Percentiles rank a stretch among this genome's conserved stretches.
Conservation (phyloP, 2,888 invertebrate genomes). For the Perizoma flavofasciatum region DNA sequence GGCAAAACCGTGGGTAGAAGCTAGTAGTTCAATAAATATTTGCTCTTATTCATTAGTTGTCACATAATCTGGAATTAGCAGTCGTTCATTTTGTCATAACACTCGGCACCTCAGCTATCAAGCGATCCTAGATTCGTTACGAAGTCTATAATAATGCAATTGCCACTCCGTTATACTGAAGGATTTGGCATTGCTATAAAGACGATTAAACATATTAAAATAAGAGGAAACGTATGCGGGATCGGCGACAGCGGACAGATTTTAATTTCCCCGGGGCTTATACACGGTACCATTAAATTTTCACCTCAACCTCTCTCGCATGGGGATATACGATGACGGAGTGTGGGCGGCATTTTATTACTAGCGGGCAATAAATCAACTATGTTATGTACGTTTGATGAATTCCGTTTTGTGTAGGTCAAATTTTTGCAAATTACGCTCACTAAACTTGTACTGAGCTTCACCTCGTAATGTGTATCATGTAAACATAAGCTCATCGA, state of each 20-base stretch:
- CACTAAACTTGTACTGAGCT: too few species aligned
- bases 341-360: slow-evolving; percentile 21
- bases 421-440: background rate
- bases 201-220: slow-evolving; percentile 35
- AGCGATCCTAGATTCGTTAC: too few species aligned
- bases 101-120: too few species aligned
- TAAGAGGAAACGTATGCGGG: slow-evolving; percentile 18
- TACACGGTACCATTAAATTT: slow-evolving; percentile 24
- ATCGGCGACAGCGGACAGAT: slow-evolving; percentile 28
- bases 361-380: slow-evolving; percentile 24
- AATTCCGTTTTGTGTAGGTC: slow-evolving; percentile 5
- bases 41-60: too few species aligned
- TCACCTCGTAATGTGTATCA: too few species aligned
- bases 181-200: slow-evolving; percentile 4
- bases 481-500: too few species aligned
- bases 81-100: too few species aligned
- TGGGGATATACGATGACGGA: slow-evolving; percentile 21
- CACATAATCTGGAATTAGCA: too few species aligned
- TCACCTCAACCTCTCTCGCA: slow-evolving; percentile 20
- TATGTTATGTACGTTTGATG: slow-evolving; percentile 16
- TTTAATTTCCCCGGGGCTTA: slow-evolving; percentile 35
- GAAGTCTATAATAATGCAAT: too few species aligned
- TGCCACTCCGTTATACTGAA: background rate
- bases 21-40: too few species aligned
- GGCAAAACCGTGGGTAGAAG: too few species aligned